Conservation (phyloP, 2,888 invertebrate genomes). For the Aphodius granarius region DNA sequence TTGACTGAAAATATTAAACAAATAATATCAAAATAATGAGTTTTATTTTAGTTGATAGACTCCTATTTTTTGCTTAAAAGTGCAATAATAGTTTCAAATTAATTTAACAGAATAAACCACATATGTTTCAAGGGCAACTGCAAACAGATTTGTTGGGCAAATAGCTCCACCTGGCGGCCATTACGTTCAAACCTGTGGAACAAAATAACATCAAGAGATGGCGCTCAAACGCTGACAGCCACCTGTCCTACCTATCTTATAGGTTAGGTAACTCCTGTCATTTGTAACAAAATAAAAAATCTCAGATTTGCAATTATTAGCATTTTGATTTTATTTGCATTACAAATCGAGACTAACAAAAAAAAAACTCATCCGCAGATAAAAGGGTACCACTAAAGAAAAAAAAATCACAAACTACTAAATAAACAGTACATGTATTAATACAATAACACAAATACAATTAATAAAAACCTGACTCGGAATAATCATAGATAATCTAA, state of each 20-base stretch:
- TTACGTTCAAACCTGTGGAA: no score
- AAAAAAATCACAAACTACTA: neutral
- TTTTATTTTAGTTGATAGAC: neutral
- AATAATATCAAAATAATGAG: neutral
- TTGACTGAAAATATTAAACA: slow-evolving; percentile 7
- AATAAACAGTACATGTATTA: neutral
- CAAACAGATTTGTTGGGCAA: no score
- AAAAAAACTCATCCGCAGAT: neutral
- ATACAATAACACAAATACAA: neutral
- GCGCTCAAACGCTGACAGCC: neutral
- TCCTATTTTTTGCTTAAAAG: no score
- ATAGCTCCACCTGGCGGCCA: no score
- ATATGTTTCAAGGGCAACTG: no score
- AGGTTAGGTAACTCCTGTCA: neutral
- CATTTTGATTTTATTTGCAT: neutral
- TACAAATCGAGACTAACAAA: neutral
- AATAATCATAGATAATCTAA: neutral
- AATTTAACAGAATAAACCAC: no score
- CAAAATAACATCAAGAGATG: neutral
- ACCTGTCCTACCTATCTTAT: neutral
- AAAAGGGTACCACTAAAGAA: neutral
- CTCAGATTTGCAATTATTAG: neutral
- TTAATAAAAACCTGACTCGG: neutral
- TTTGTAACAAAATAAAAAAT: neutral
- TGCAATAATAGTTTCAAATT: no score